phyloP scores from a whole-genome alignment of 2,888 invertebrate species.

The Tetranychus truncatus region DNA sequence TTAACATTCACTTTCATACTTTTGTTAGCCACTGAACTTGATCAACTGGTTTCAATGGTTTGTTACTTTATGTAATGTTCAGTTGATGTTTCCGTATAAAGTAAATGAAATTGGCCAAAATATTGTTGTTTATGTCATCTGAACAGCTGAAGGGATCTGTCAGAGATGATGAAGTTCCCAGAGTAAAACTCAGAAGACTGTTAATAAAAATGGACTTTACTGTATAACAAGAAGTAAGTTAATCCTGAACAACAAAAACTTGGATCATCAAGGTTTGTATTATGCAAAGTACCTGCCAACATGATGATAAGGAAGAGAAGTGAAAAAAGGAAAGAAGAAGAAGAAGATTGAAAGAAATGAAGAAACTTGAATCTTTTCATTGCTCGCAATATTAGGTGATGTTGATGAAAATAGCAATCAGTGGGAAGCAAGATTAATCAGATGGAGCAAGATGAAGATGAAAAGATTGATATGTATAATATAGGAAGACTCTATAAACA shows the following conservation, averaged over 20 bases:
- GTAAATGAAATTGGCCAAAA: background rate
- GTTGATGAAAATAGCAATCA: background rate
- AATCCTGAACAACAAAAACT: background rate
- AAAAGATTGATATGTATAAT: background rate
- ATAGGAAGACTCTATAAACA: background rate
- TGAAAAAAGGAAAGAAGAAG: background rate
- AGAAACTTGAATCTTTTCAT: background rate
- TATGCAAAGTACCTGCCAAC: background rate
- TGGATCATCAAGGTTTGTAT: conserved; percentile 1
- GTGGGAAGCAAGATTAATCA: background rate
- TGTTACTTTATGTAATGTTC: background rate
- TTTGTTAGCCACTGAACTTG: background rate
- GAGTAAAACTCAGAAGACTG: background rate
- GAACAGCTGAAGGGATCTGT: background rate
- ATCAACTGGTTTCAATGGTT: background rate
- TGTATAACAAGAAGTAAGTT: background rate
- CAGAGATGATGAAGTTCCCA: background rate
- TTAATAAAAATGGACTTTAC: background rate
- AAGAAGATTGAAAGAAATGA: background rate
- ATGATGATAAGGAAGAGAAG: background rate
- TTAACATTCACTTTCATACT: background rate
- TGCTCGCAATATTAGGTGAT: background rate
- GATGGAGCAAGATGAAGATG: background rate
- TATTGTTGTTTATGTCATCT: background rate
- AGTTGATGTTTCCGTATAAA: background rate